Conservation (phyloP, 2,888 invertebrate species). For the Agonopterix heracliana region DNA sequence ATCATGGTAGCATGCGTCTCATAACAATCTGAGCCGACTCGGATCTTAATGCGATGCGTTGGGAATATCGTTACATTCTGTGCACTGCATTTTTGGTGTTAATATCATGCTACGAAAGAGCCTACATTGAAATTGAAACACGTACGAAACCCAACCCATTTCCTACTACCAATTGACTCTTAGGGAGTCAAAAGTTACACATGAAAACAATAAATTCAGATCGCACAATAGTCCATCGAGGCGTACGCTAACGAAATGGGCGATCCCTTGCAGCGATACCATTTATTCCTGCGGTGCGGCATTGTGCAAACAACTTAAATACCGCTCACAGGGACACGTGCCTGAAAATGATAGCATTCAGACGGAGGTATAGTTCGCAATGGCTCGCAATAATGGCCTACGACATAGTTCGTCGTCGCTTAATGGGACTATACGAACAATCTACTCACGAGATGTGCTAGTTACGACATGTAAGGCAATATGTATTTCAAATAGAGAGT, state of each 20-base stretch:
- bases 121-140: neutral
- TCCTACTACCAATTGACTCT: neutral
- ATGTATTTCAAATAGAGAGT: neutral
- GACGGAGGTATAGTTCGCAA: constrained; percentile 1
- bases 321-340: constrained; percentile 6
- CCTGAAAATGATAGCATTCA: constrained; percentile 4
- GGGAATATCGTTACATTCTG: neutral
- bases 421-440: constrained; percentile 4
- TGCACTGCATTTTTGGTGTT: neutral
- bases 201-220: too few relatives aligned
- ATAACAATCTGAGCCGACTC: constrained; percentile 19
- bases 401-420: constrained; percentile 4
- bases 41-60: neutral
- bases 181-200: too few relatives aligned
- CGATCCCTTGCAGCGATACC: constrained; percentile 5
- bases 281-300: constrained; percentile 4
- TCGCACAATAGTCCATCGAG: constrained; percentile 2
- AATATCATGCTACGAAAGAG: too few relatives aligned
- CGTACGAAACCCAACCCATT: neutral
- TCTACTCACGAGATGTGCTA: neutral
- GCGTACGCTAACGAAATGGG: neutral
- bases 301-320: constrained; percentile 10
- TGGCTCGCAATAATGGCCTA: constrained; percentile 5
- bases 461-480: neutral
- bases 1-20: constrained; percentile 45